Percentiles rank a stretch among this genome's conserved stretches.
These are phyloP conservation scores for Halcyon senegalensis DNA, from an alignment of 2,113 vertebrate species.

Conservation along the genomic window DNA sequence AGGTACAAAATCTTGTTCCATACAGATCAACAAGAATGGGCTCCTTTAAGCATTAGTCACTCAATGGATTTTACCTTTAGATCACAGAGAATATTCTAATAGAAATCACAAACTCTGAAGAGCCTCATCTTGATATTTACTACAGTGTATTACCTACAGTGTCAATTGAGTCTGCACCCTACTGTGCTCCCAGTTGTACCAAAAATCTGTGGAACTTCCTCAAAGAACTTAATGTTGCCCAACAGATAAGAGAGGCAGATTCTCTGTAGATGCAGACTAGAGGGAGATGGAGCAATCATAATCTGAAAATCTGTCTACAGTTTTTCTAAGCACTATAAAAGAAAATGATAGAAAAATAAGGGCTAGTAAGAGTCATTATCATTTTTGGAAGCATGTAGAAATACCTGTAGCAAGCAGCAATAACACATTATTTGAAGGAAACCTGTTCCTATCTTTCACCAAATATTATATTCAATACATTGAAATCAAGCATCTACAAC, in stretches of 20 bases:
- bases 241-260: not conserved
- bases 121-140: not conserved
- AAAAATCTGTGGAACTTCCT: not conserved
- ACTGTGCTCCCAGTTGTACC: fast-evolving
- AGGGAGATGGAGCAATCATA: not conserved
- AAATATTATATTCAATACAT: not conserved
- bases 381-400: not conserved
- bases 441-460: not conserved
- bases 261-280: not conserved
- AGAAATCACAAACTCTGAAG: not conserved
- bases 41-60: not conserved
- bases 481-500: not conserved
- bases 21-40: not conserved
- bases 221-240: not conserved
- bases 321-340: not conserved
- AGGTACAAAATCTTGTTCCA: not conserved
- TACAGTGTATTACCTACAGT: not conserved
- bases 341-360: not conserved
- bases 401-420: not conserved
- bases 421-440: not conserved
- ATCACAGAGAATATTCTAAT: not conserved
- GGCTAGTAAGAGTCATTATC: not conserved
- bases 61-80: not conserved
- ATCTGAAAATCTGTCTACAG: not conserved
- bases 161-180: not conserved